These are phyloP conservation scores for Lucilia sericata DNA, from an alignment of 1,140 invertebrate species.

Conservation along the genomic window DNA sequence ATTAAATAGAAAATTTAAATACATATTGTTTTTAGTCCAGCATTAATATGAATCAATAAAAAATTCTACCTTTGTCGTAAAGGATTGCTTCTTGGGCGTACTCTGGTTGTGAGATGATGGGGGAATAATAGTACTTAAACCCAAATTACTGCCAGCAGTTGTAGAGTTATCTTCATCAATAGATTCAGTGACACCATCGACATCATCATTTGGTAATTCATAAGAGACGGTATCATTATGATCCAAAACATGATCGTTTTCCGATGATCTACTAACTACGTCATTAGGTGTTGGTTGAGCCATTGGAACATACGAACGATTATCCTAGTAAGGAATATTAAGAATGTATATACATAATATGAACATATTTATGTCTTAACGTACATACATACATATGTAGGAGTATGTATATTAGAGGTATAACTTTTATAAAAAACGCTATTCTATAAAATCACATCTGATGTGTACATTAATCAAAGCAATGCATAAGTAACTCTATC, in stretches of 20 bases:
- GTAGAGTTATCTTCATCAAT: slow-evolving; percentile 36
- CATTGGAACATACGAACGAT: neutral
- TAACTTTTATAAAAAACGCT: too few species aligned
- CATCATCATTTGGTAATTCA: slow-evolving; percentile 56
- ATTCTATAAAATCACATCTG: too few species aligned
- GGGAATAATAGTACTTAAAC: slow-evolving; percentile 55
- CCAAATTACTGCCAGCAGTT: slow-evolving; percentile 50
- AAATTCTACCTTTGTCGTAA: slow-evolving; percentile 66
- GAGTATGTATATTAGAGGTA: too few species aligned
- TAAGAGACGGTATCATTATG: slow-evolving; percentile 57
- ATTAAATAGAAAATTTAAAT: too few species aligned
- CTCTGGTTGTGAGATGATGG: slow-evolving; percentile 57
- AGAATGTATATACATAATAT: neutral
- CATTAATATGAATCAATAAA: slow-evolving; percentile 62
- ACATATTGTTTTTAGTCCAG: too few species aligned
- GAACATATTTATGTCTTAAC: neutral
- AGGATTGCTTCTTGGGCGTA: slow-evolving; percentile 56
- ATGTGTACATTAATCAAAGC: too few species aligned
- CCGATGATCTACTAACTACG: neutral
- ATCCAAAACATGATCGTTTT: neutral
- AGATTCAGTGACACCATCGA: neutral
- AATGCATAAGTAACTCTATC: too few species aligned
- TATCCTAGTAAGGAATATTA: neutral
- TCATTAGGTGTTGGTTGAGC: neutral
- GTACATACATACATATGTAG: too few species aligned